Evolutionary conservation across 1,140 invertebrate genomes (phyloP).

Genomic region (Drosophila quadrilineata): DNA sequence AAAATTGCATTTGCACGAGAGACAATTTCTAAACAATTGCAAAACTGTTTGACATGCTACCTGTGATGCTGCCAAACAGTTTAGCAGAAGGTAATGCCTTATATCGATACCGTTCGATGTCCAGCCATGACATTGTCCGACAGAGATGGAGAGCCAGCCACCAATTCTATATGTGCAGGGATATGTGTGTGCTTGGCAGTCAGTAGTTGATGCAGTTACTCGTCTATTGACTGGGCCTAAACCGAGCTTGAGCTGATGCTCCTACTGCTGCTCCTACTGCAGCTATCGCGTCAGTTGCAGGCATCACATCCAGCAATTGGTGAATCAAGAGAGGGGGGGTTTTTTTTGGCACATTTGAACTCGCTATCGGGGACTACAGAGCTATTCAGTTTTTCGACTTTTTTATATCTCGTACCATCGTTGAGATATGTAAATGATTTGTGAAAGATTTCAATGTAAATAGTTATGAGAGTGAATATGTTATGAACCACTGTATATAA

Average conservation of each 20-base stretch:
- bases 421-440: no score
- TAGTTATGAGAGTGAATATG: no score
- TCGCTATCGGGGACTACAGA: no score
- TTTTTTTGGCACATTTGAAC: slow-evolving; percentile 73
- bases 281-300: slow-evolving; percentile 72
- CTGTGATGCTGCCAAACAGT: slow-evolving; percentile 76
- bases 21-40: slow-evolving; percentile 80
- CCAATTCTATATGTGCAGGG: no score
- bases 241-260: slow-evolving; percentile 46
- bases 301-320: slow-evolving; percentile 32
- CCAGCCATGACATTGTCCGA: slow-evolving; percentile 1
- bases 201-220: slow-evolving; percentile 76
- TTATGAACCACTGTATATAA: no score
- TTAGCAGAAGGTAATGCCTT: slow-evolving; percentile 79
- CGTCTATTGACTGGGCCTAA: slow-evolving; percentile 70
- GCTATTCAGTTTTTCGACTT: no score
- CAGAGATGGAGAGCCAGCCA: background rate
- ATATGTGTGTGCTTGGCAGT: slow-evolving; percentile 61
- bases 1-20: slow-evolving; percentile 80
- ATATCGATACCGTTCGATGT: slow-evolving; percentile 66
- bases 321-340: slow-evolving; percentile 29
- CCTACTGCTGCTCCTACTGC: no score
- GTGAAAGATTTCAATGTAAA: no score
- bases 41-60: slow-evolving; percentile 78
- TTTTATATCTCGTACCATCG: no score